Evolutionary conservation across 2,113 vertebrate genomes (phyloP), one percentile per base, ranked within the genome.

Genomic region (Lophura nycthemera): DNA sequence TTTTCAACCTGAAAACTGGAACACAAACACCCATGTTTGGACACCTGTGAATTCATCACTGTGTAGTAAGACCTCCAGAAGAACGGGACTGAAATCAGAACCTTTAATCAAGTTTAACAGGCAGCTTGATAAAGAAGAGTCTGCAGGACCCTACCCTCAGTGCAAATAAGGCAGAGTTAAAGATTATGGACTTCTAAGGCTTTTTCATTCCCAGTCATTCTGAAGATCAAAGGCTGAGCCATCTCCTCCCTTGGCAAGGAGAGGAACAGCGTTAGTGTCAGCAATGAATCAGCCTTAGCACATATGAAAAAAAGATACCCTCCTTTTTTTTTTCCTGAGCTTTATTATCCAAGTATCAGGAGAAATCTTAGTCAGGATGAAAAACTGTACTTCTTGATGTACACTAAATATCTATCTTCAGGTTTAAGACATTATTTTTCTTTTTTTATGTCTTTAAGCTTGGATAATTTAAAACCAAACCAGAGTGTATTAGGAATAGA

Each of bases 401-500:
- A 59, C 34, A 92, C 30, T 63, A 81, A 92, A 71, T 96, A 92
- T 83, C 30, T 69, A 87, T 65, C 84, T 88, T 88, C 52, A n/a
- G 20, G 63, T 61, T 92, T 77, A 86, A 91, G 32, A 88, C 9
- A 83, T 21, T 40, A 20, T 65, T 72, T 94, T 95, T 93, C 24
- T 78, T 90, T 90, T 16, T 48, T 96, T 56, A 74, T 47, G 45
- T 22, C 43, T 79, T 95, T 71, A 84, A 91, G 42, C 29, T 60
- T 73, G 20, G 47, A 76, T 45, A 89, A 88, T 66, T 83, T 81
- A 61, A 69, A 94, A 74, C 4, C 52, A 83, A 64, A 11, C 6
- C 48, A 83, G 30, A 60, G 19, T 1, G 2, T 50, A 69, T n/a
- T 42, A 78, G 0, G 1, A 65, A 1, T 60, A 42, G 52, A 86